Conservation (phyloP, 2,888 invertebrate genomes). For the Drosophila subquinaria region DNA sequence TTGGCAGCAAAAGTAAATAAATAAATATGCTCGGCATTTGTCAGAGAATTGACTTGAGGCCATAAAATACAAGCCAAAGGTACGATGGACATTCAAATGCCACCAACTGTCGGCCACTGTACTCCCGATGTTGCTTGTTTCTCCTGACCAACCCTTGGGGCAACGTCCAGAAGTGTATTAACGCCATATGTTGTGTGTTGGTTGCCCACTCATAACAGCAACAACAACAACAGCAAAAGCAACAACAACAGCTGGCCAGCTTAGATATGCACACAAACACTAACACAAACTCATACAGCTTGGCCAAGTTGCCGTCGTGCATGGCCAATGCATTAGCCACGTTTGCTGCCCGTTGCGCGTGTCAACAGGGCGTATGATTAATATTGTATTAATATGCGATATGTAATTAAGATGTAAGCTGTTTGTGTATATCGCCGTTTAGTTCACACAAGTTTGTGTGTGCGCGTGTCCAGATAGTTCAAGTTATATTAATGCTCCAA, state of each 20-base stretch:
- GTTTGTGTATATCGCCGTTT: constrained; percentile 60
- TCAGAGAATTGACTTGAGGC: constrained; percentile 81
- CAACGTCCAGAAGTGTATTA: constrained; percentile 73
- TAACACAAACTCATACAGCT: constrained; percentile 8
- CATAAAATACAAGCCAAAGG: constrained; percentile 73
- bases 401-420: constrained; percentile 81
- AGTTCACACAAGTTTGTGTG: constrained; percentile 11
- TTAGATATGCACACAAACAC: constrained; percentile 70
- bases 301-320: constrained; percentile 34
- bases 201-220: constrained; percentile 62
- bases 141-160: constrained; percentile 6
- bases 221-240: constrained; percentile 38
- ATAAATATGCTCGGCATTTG: constrained; percentile 81
- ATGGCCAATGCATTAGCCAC: constrained; percentile 64
- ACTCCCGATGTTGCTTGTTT: neutral
- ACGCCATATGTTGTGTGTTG: constrained; percentile 73
- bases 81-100: constrained; percentile 52
- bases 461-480: constrained; percentile 15
- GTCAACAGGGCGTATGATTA: constrained; percentile 82
- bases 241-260: constrained; percentile 43
- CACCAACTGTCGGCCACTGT: constrained; percentile 25
- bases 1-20: constrained; percentile 74
- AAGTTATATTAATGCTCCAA: constrained; percentile 18
- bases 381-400: constrained; percentile 82
- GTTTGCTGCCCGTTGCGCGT: constrained; percentile 57